phyloP scores from a whole-genome alignment of 2,113 vertebrate genomes.

The Zosterops hypoxanthus region DNA sequence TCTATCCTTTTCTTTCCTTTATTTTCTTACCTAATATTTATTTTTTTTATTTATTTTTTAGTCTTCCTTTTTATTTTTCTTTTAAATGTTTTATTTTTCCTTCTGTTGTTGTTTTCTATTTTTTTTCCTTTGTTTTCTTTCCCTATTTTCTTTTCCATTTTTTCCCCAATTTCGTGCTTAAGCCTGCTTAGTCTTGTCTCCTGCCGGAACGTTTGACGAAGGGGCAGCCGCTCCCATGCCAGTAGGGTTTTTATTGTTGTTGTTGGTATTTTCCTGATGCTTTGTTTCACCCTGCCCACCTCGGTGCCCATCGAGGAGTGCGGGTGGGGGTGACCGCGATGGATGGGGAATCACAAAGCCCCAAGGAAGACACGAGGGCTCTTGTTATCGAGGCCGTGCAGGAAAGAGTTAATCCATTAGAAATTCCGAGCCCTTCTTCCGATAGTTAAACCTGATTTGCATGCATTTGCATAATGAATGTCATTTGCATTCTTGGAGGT shows the following conservation, averaged over 20 bases:
- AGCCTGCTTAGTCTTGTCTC: slow-evolving; percentile 33
- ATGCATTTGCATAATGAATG: slow-evolving; percentile 99
- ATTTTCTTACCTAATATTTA: neutral
- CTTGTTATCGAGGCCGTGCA: neutral
- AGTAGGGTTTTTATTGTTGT: neutral
- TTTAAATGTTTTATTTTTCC: too few relatives aligned
- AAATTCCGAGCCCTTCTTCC: slow-evolving; percentile 82
- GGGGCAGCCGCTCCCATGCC: neutral
- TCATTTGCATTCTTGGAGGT: slow-evolving; percentile 98
- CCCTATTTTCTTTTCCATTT: neutral
- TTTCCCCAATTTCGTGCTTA: fast-evolving
- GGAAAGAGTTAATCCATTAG: slow-evolving; percentile 76
- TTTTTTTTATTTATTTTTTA: neutral
- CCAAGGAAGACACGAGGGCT: neutral
- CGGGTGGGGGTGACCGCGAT: neutral
- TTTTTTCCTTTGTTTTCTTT: neutral
- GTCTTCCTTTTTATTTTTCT: neutral
- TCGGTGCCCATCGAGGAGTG: neutral
- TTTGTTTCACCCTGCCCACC: neutral
- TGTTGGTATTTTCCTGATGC: neutral
- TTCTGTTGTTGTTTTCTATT: fast-evolving
- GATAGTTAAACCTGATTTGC: slow-evolving; percentile 98
- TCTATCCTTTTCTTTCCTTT: too few relatives aligned
- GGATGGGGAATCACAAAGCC: neutral
- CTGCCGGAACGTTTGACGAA: neutral